A percentile compares a stretch with the other conserved stretches of the same genome.
These are phyloP conservation scores for Drosophila seguyi DNA, from an alignment of 1,140 invertebrate genomes.

Conservation along the genomic window DNA sequence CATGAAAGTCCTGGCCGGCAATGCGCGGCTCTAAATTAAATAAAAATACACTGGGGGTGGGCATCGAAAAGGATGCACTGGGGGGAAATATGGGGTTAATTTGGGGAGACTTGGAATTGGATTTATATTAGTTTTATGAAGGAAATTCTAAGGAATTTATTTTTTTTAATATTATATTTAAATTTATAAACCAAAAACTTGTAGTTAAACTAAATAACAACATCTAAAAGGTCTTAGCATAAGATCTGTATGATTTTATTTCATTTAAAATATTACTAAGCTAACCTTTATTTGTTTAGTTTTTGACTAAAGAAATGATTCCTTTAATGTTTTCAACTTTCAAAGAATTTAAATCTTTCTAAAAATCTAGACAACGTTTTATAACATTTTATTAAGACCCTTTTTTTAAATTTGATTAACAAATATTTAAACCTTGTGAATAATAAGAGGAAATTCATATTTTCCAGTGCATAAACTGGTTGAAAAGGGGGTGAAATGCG, in stretches of 20 bases:
- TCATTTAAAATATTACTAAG: too few species aligned
- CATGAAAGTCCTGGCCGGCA: conserved; percentile 65
- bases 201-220: too few species aligned
- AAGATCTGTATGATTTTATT: not conserved
- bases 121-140: too few species aligned
- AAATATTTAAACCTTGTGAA: not conserved
- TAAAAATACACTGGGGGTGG: conserved; percentile 60
- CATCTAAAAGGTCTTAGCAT: too few species aligned
- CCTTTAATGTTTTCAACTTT: too few species aligned
- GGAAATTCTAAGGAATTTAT: not conserved
- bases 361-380: too few species aligned
- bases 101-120: too few species aligned
- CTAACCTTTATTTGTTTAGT: too few species aligned
- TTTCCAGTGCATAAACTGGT: conserved; percentile 4
- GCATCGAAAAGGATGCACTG: conserved; percentile 13
- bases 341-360: not conserved
- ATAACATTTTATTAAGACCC: not conserved
- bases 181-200: too few species aligned
- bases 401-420: not conserved
- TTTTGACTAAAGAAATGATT: not conserved
- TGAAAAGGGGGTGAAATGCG: conserved; percentile 10
- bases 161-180: not conserved
- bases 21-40: conserved; percentile 77
- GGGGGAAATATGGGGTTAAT: not conserved
- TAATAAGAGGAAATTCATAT: not conserved